Base-by-base conservation (phyloP, 2,888 invertebrate genomes). In the Tribolium freemani region DNA sequence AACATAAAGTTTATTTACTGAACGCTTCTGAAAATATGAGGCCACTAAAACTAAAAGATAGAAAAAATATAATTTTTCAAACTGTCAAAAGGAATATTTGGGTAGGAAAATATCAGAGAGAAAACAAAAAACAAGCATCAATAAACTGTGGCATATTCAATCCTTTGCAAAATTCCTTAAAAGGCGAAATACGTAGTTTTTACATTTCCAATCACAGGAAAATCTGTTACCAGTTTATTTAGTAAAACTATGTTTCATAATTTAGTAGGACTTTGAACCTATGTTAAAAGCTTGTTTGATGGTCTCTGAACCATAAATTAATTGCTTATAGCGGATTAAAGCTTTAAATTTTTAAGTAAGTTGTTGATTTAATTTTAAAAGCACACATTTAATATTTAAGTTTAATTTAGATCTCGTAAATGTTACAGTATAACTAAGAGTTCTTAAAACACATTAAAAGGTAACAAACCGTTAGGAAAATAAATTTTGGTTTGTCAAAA, bases 51-150 rank as follows among this genome's bases (percentile, higher is more conserved):
- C 60, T 46, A 60, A 60, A 45, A 30, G 30, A 60, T 20, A 60
- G 44, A 60, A 60, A 48, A 60, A 60, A 26, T 60, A 60, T 48
- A 21, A 60, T 60, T 60, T 60, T 60, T 60, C 60, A 60, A 60
- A 60, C 60, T 60, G 60, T 60, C 60, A 48, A 48, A 48, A 5
- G 9, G 45, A 60, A 60, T 44, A 60, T 60, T 46, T 60, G 60
- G 16, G 11, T 20, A 45, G 38, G 20, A 44, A 20, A 58, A 45
- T 38, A 38, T 38, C 38, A 26, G 48, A 48, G 44, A 10, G 48
- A n/a, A 46, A 60, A 60, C 21, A 60, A 48, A 46, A 60, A 60
- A 48, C 26, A 46, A 16, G 20, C 60, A 48, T 46, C 48, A 60
- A 46, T 48, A 48, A 48, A 58, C 11, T 44, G 44, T 21, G 58